phyloP scores from a whole-genome alignment of 1,140 invertebrate species.

The Arion vulgaris region DNA sequence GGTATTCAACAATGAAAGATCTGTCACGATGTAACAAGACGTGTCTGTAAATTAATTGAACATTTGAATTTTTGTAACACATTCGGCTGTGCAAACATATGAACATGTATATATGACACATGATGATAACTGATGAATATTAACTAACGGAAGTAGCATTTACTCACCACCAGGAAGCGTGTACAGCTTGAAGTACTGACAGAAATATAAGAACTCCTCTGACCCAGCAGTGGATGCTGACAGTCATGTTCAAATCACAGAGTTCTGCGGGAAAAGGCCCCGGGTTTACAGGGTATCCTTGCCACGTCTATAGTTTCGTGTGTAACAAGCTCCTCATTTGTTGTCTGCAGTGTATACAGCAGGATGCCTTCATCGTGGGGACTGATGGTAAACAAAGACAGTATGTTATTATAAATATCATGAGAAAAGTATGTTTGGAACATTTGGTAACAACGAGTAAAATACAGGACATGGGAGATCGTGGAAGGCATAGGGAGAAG shows the following conservation, averaged over 20 bases:
- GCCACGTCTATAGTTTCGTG: conserved; percentile 19
- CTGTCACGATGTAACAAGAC: too few relatives aligned
- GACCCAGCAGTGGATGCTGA: conserved; percentile 12
- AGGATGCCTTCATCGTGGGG: neutral
- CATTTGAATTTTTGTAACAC: too few relatives aligned
- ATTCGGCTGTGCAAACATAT: too few relatives aligned
- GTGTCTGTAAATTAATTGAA: too few relatives aligned
- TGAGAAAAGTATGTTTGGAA: too few relatives aligned
- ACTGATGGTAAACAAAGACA: neutral
- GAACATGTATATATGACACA: too few relatives aligned
- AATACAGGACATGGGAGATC: too few relatives aligned
- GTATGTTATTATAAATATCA: neutral
- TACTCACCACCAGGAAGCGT: conserved; percentile 39
- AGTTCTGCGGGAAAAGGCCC: conserved; percentile 14
- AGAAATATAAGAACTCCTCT: neutral
- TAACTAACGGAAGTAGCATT: neutral
- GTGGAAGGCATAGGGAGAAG: too few relatives aligned
- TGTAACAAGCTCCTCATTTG: neutral
- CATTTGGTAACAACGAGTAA: too few relatives aligned
- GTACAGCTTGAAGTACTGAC: conserved; percentile 30
- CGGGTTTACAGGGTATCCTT: neutral
- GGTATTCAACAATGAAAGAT: too few relatives aligned
- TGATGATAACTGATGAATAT: too few relatives aligned
- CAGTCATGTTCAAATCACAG: conserved; percentile 13
- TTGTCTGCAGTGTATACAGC: neutral